phyloP scores from a whole-genome alignment of 2,797 vertebrate genomes.

The Leptodactylus fallax region DNA sequence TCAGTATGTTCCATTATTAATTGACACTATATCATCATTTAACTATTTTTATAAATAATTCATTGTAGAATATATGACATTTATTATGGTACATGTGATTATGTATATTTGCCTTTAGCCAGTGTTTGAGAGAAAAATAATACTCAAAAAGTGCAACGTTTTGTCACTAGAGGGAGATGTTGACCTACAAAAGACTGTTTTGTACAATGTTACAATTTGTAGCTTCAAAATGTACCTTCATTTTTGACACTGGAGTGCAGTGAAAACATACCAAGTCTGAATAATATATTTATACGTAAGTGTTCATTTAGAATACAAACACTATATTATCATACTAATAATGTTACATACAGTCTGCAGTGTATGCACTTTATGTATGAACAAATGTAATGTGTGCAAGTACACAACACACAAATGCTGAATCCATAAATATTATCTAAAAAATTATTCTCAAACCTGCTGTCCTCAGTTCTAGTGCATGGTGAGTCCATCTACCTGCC shows the following conservation, averaged over 20 bases:
- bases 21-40: background rate
- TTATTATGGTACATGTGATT: background rate
- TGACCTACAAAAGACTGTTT: background rate
- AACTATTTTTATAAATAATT: background rate
- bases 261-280: background rate
- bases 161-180: constrained; percentile 26
- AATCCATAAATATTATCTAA: background rate
- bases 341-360: background rate
- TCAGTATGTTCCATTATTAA: too few species aligned
- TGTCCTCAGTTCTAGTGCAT: too few species aligned
- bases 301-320: background rate
- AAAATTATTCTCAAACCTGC: too few species aligned
- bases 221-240: background rate
- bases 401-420: background rate
- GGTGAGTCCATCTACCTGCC: too few species aligned
- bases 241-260: background rate
- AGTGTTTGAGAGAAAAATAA: background rate
- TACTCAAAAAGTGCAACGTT: background rate
- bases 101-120: background rate
- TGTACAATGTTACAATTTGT: background rate
- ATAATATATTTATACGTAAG: background rate
- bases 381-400: background rate
- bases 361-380: background rate
- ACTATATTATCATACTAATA: background rate
- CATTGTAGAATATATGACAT: background rate